Conservation (phyloP, 1,140 invertebrate species). For the Asobara japonica region DNA sequence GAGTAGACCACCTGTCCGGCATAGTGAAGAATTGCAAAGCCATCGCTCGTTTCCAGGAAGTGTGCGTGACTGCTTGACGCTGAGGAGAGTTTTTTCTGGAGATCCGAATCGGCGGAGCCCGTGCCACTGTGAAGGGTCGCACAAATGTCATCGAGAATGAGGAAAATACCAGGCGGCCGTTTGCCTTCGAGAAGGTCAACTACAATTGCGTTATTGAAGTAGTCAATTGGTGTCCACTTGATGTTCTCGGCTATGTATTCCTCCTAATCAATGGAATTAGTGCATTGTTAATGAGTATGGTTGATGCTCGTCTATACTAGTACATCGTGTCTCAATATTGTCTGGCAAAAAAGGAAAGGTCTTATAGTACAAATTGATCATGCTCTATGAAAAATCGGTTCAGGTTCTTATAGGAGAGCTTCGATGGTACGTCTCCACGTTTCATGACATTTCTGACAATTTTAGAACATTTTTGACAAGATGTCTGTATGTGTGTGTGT, state of each 20-base stretch:
- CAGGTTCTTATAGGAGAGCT: no score
- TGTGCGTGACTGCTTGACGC: slow-evolving; percentile 71
- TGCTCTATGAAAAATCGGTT: no score
- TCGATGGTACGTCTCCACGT: no score
- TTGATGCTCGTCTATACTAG: no score
- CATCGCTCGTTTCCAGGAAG: slow-evolving; percentile 70
- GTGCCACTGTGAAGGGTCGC: slow-evolving; percentile 79
- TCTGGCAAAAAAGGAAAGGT: no score
- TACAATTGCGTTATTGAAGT: slow-evolving; percentile 81
- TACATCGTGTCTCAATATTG: no score
- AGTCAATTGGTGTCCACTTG: slow-evolving; percentile 79
- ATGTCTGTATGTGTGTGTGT: no score
- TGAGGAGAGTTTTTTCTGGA: slow-evolving; percentile 72
- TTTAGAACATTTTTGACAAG: no score
- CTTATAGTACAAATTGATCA: no score
- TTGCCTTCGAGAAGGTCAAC: slow-evolving; percentile 76
- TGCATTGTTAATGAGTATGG: slow-evolving; percentile 12
- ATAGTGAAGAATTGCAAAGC: slow-evolving; percentile 79
- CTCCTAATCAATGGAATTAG: slow-evolving; percentile 64
- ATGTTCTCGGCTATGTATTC: slow-evolving; percentile 80
- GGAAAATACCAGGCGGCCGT: slow-evolving; percentile 72
- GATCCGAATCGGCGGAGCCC: slow-evolving; percentile 73
- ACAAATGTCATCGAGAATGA: slow-evolving; percentile 79
- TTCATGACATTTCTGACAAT: no score
- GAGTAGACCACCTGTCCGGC: slow-evolving; percentile 79